These are phyloP conservation scores for Pyrochroa serraticornis DNA, from an alignment of 2,888 invertebrate species.

Conservation along the genomic window DNA sequence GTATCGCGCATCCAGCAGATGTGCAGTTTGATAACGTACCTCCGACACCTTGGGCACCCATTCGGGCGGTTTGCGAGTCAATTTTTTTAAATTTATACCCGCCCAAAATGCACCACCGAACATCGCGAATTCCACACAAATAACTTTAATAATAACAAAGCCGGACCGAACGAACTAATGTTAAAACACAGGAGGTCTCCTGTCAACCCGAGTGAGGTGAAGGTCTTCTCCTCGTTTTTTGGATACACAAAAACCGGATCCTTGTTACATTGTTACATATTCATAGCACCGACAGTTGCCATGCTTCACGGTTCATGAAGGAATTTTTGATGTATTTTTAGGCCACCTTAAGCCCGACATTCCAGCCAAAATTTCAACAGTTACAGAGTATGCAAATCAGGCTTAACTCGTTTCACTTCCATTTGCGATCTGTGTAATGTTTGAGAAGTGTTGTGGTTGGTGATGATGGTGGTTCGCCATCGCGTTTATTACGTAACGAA, in stretches of 20 bases:
- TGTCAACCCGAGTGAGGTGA: conserved; percentile 43
- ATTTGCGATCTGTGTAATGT: not conserved
- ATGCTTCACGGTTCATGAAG: conserved; percentile 37
- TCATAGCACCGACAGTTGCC: conserved; percentile 42
- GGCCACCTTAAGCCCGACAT: conserved; percentile 10
- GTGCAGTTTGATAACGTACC: conserved; percentile 38
- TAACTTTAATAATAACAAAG: conserved; percentile 30
- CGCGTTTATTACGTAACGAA: conserved; percentile 25
- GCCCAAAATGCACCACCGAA: conserved; percentile 23
- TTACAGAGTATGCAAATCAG: conserved; percentile 2
- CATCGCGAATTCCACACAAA: conserved; percentile 34
- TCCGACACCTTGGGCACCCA: conserved; percentile 42
- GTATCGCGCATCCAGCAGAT: conserved; percentile 39
- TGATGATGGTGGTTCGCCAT: not conserved
- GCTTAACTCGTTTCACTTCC: not conserved
- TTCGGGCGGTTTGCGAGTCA: conserved; percentile 24
- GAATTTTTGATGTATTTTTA: conserved; percentile 35
- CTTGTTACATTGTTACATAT: conserved; percentile 46
- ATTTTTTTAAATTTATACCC: conserved; percentile 35
- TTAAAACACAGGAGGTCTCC: conserved; percentile 41
- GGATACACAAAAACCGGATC: conserved; percentile 42
- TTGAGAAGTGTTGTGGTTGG: not conserved
- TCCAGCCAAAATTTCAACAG: conserved; percentile 7
- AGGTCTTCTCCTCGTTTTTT: conserved; percentile 40
- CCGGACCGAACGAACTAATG: conserved; percentile 33